These are phyloP conservation scores for Diploscapter pachys DNA, from an alignment of 1,140 invertebrate species.

Conservation along the genomic window DNA sequence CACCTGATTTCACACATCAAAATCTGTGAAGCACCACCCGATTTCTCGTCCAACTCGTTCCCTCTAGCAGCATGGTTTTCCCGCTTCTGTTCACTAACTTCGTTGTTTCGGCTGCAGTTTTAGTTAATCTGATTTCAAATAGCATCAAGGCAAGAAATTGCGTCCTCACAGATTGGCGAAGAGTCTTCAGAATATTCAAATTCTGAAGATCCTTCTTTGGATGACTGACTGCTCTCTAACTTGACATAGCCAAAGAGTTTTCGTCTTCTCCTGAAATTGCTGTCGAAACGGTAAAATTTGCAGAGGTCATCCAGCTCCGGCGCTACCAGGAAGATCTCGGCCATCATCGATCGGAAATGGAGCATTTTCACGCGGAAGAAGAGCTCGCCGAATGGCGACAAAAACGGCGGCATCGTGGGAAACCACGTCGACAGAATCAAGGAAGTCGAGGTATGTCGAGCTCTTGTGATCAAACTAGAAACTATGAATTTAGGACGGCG, in stretches of 20 bases:
- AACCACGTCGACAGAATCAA: constrained; percentile 12
- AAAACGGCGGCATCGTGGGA: constrained; percentile 29
- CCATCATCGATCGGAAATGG: constrained; percentile 57
- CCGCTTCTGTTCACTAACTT: too few relatives aligned
- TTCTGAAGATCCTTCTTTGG: too few relatives aligned
- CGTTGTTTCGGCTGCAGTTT: too few relatives aligned
- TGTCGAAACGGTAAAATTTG: constrained; percentile 26
- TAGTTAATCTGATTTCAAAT: too few relatives aligned
- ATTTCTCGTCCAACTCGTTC: too few relatives aligned
- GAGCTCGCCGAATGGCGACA: constrained; percentile 51
- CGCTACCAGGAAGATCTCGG: constrained; percentile 58
- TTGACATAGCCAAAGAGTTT: constrained; percentile 1
- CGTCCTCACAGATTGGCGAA: too few relatives aligned
- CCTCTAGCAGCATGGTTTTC: too few relatives aligned
- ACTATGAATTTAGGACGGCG: constrained; percentile 27
- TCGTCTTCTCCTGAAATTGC: too few relatives aligned
- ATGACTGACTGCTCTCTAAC: background rate
- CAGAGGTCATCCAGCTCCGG: constrained; percentile 55
- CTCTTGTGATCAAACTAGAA: constrained; percentile 4
- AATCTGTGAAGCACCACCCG: too few relatives aligned
- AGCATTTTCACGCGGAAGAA: constrained; percentile 59
- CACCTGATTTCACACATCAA: too few relatives aligned
- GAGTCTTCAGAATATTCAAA: too few relatives aligned
- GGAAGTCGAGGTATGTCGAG: constrained; percentile 5
- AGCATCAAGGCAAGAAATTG: too few relatives aligned